Conservation (phyloP, 2,797 vertebrate species). For the Acanthornis magna region DNA sequence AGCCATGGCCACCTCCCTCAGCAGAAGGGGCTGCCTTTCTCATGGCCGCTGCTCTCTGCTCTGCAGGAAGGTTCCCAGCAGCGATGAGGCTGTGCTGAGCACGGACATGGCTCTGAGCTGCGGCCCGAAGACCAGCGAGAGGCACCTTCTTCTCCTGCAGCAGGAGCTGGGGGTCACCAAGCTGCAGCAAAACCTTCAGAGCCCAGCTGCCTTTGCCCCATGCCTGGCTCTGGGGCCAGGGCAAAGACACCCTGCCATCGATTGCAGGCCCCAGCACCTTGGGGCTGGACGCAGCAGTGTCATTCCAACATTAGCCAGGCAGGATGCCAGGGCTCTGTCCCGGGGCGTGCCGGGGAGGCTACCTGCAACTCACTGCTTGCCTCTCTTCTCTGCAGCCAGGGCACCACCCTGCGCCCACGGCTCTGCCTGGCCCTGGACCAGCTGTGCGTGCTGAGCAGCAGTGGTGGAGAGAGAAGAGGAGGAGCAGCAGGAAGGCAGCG, state of each 20-base stretch:
- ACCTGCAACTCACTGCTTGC: neutral
- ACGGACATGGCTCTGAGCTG: neutral
- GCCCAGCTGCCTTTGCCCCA: neutral
- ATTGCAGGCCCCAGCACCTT: neutral
- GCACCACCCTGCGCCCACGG: too few species aligned
- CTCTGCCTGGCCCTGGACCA: too few species aligned
- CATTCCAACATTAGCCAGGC: neutral
- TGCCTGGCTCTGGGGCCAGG: neutral
- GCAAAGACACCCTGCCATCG: neutral
- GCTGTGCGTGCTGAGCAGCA: neutral
- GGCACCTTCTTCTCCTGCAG: neutral
- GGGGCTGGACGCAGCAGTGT: neutral
- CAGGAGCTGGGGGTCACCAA: neutral
- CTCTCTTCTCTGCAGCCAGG: too few species aligned
- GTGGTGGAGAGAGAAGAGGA: neutral
- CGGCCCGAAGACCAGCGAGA: neutral
- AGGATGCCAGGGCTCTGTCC: neutral
- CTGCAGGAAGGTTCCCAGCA: neutral
- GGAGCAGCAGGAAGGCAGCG: neutral
- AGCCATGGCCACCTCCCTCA: neutral
- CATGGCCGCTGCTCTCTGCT: neutral
- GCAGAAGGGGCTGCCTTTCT: neutral
- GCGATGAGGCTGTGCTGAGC: neutral
- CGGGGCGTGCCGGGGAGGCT: neutral
- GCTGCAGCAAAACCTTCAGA: neutral